Conservation (phyloP, 2,888 invertebrate genomes). For the Noctua janthe region DNA sequence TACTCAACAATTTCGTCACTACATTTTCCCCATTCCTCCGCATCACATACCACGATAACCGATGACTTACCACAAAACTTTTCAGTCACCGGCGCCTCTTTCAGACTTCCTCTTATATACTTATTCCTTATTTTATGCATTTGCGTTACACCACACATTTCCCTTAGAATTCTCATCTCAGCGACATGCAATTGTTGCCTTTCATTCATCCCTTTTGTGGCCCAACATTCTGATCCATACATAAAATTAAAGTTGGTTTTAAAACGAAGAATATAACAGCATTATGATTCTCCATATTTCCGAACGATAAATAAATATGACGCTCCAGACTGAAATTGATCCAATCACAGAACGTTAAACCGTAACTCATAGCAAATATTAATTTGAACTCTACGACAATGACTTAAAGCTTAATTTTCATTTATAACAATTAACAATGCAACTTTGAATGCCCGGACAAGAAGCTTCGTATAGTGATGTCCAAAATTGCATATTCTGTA, state of each 20-base stretch:
- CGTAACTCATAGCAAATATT: background rate
- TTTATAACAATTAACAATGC: constrained; percentile 29
- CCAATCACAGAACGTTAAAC: constrained; percentile 48
- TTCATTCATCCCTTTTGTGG: no score
- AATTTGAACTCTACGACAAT: background rate
- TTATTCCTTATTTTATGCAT: no score
- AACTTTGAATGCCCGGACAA: constrained; percentile 55
- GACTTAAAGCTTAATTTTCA: background rate
- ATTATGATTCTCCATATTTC: constrained; percentile 15
- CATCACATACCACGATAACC: no score
- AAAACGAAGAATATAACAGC: background rate
- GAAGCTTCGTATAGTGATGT: constrained; percentile 58
- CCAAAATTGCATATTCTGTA: background rate
- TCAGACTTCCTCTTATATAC: no score
- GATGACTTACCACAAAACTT: no score
- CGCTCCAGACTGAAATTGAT: constrained; percentile 51
- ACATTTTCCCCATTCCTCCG: no score
- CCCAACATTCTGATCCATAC: background rate
- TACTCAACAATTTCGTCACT: no score
- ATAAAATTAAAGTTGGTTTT: background rate
- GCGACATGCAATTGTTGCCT: no score
- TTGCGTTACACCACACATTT: no score
- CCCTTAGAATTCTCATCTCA: no score
- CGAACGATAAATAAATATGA: constrained; percentile 55
- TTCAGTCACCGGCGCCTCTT: no score